Evolutionary conservation across 2,113 vertebrate genomes (phyloP).

Genomic region (Bubo blakistoni): DNA sequence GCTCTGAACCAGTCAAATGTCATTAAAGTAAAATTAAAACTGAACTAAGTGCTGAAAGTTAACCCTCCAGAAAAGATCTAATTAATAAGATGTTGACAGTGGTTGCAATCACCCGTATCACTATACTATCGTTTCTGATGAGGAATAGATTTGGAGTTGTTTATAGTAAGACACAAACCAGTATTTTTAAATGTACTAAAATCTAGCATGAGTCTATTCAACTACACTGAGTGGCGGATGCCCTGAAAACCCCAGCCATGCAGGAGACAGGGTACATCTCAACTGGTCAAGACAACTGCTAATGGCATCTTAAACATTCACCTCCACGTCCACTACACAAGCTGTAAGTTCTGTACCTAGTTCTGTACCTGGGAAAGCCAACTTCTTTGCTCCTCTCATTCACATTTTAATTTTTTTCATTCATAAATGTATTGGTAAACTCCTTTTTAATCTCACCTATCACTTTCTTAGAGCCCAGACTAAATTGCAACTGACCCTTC

Average conservation of each 20-base stretch:
- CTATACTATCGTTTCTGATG: neutral
- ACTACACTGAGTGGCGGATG: neutral
- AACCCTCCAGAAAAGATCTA: neutral
- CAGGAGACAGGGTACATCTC: neutral
- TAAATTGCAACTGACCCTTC: neutral
- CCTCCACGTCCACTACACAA: neutral
- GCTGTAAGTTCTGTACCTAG: neutral
- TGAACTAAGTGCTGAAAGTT: neutral
- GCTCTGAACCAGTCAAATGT: neutral
- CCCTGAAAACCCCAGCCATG: neutral
- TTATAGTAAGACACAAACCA: neutral
- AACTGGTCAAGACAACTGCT: neutral
- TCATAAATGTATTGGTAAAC: neutral
- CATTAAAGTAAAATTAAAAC: neutral
- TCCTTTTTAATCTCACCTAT: neutral
- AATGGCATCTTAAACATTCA: neutral
- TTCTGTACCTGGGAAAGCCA: neutral
- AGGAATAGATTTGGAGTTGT: neutral
- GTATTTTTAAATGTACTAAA: neutral
- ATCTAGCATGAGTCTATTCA: neutral
- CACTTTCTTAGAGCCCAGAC: neutral
- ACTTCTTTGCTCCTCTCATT: rapidly evolving
- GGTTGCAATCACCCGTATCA: rapidly evolving
- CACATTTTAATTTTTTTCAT: neutral
- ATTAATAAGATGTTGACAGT: neutral